A percentile compares a stretch with the other conserved stretches of the same genome.
These are phyloP conservation scores for Sinhomidia bicolor DNA, from an alignment of 2,888 invertebrate species.

Conservation along the genomic window DNA sequence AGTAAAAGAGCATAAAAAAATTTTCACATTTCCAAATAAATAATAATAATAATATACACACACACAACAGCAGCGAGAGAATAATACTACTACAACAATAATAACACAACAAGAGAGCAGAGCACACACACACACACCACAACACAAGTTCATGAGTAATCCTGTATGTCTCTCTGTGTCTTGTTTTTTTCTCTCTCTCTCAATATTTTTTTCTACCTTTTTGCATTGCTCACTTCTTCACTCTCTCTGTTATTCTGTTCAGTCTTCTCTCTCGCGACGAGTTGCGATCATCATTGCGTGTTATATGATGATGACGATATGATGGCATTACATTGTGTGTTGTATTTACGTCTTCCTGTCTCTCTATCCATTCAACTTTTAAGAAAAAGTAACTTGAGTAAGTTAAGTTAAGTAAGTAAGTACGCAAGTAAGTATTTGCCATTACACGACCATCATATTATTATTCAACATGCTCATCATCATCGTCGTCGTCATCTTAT, in stretches of 20 bases:
- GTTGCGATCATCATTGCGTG: slow-evolving; percentile 29
- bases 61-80: neutral
- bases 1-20: no score
- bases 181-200: neutral
- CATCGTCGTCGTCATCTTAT: neutral
- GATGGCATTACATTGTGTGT: neutral
- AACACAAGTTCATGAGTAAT: slow-evolving; percentile 19
- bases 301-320: slow-evolving; percentile 4
- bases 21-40: no score
- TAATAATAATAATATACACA: neutral
- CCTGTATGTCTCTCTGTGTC: slow-evolving; percentile 6
- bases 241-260: neutral
- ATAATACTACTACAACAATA: neutral
- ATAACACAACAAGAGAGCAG: neutral
- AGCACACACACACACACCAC: no score
- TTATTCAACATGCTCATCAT: slow-evolving; percentile 35
- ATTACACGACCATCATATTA: slow-evolving; percentile 8
- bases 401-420: neutral
- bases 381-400: neutral
- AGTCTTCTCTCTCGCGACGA: neutral
- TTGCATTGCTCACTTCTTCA: neutral
- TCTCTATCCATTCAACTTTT: slow-evolving; percentile 48
- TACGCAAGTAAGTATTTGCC: neutral
- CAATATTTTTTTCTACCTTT: neutral
- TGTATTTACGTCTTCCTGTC: slow-evolving; percentile 46